Conservation (phyloP, 2,113 vertebrate genomes). For the Sinocyclocheilus maitianheensis region DNA sequence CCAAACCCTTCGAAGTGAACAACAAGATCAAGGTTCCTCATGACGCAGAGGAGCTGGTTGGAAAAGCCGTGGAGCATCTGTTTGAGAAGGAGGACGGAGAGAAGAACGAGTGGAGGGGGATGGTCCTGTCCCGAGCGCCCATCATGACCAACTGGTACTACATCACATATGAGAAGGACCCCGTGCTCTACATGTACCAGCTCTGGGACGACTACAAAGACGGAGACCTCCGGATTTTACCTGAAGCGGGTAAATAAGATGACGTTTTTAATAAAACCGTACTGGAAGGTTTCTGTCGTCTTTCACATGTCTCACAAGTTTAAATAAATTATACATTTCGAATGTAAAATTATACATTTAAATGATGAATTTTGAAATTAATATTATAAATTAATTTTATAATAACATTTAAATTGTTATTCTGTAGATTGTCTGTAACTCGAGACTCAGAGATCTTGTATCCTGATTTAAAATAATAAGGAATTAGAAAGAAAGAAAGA, state of each 20-base stretch:
- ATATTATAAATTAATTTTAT: no score
- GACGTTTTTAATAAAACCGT: neutral
- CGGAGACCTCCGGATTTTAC: conserved; percentile 79
- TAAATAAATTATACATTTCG: no score
- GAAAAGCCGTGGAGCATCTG: conserved; percentile 80
- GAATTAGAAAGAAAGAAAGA: no score
- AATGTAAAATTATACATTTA: no score
- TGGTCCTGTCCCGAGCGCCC: conserved; percentile 81
- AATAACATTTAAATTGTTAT: no score
- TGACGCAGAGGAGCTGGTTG: conserved; percentile 79
- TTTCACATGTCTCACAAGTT: no score
- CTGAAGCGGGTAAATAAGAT: conserved; percentile 75
- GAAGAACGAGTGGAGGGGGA: conserved; percentile 83
- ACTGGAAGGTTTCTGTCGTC: no score
- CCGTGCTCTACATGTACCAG: conserved; percentile 84
- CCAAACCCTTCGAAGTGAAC: conserved; percentile 68
- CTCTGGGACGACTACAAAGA: conserved; percentile 83
- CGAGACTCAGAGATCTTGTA: no score
- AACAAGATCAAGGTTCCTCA: conserved; percentile 80
- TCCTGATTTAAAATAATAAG: no score
- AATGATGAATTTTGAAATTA: no score
- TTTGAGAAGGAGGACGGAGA: conserved; percentile 82
- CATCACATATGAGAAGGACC: conserved; percentile 84
- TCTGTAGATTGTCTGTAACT: no score
- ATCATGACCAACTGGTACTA: conserved; percentile 86